Evolutionary conservation across 2,113 vertebrate genomes (phyloP), one percentile per base, ranked within the genome.

Genomic region (Hemibagrus wyckioides): DNA sequence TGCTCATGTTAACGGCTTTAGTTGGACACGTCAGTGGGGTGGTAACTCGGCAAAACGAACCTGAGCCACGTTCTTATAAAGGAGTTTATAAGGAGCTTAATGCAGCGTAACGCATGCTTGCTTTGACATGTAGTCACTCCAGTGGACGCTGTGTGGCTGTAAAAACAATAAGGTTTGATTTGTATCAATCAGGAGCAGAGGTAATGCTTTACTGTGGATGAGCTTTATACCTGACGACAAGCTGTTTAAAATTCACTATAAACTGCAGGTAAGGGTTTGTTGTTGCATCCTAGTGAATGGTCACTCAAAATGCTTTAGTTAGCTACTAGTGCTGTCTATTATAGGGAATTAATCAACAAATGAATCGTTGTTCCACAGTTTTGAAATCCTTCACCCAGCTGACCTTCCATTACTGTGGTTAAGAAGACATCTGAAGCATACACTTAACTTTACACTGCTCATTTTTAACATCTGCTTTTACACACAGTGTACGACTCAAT

Each of bases 181-280:
- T n/a, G n/a, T 48, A 28, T 82, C 39, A 73, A 73, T 86, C 77
- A 36, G 59, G 7, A n/a, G 11, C 65, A 82, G 28, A 73, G 36
- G 73, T 23, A 14, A 69, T 48, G 79, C 63, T 81, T 50, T 57
- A 44, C 48, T 25, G 15, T 50, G 39, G 57, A 48, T 21, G 33
- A 59, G 41, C 14, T 79, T 86, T 67, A 39, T 21, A 80, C 30
- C 17, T 57, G 54, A 36, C 14, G n/a, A 33, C 1, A 7, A 4
- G 14, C 0, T 33, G 25, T 69, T 3, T 63, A n/a, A 15, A 67
- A 71, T 33, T 33, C 28, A 65, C n/a, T 13, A 3, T 10, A 28
- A 2, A 10, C 14, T n/a, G 25, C 10, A 3, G 11, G 28, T 30
- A 36, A 6, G 15, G 19, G 0, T 65, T 15, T n/a, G n/a, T 33